Evolutionary conservation across 2,888 invertebrate species (phyloP).

Genomic region (Sipha maydis): DNA sequence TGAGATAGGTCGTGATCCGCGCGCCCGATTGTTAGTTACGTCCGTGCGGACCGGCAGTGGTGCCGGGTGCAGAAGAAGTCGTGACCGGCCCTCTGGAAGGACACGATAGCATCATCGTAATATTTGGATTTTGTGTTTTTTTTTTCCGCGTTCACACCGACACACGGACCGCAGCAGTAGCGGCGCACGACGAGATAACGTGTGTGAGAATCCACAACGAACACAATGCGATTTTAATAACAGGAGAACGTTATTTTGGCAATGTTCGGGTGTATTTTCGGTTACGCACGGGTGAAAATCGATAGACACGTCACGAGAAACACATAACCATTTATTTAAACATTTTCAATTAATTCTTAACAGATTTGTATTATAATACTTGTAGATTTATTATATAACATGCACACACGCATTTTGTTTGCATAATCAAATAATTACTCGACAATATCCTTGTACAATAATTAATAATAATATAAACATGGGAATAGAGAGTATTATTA

Average conservation of each 20-base stretch:
- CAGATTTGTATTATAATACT: neutral
- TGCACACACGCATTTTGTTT: neutral
- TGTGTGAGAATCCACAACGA: neutral
- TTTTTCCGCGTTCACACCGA: neutral
- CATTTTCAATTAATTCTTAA: neutral
- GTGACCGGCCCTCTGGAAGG: slow-evolving; percentile 49
- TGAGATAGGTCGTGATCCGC: slow-evolving; percentile 40
- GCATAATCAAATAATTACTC: neutral
- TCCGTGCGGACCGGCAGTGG: slow-evolving; percentile 3
- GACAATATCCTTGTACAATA: too few relatives aligned
- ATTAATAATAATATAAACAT: neutral
- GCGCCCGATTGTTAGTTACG: slow-evolving; percentile 19
- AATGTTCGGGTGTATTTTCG: neutral
- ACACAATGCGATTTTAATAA: slow-evolving; percentile 22
- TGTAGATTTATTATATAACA: neutral
- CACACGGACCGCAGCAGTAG: neutral
- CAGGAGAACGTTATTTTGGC: slow-evolving; percentile 27
- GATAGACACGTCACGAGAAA: neutral
- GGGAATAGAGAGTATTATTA: neutral
- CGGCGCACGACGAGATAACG: slow-evolving; percentile 6
- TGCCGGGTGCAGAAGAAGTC: neutral
- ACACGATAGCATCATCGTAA: neutral
- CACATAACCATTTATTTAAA: neutral
- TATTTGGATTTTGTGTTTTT: neutral
- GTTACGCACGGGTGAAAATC: neutral